Evolutionary conservation across 2,113 vertebrate genomes (phyloP).

Genomic region (Actinemys pallida): DNA sequence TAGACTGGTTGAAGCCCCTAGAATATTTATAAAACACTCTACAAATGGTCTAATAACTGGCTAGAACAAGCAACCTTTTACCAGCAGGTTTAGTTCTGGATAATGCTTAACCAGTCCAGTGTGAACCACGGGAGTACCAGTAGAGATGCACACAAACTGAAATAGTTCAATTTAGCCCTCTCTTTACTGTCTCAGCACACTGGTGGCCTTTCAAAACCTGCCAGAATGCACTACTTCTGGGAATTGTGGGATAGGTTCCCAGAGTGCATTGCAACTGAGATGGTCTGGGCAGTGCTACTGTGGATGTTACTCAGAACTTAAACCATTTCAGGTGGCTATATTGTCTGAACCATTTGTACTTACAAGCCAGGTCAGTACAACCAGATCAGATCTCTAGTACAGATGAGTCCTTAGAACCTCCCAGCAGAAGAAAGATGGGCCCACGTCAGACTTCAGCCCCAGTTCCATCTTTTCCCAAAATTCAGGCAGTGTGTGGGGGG

Average conservation of each 20-base stretch:
- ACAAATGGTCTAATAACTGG: background rate
- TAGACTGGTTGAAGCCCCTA: background rate
- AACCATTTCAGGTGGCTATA: background rate
- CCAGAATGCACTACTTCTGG: background rate
- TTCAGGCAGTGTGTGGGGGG: background rate
- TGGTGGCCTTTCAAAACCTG: background rate
- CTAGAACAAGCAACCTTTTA: background rate
- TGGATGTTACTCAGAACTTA: background rate
- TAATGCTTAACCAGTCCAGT: background rate
- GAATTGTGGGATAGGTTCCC: background rate
- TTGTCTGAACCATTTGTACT: background rate
- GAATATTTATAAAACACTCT: background rate
- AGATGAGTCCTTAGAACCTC: background rate
- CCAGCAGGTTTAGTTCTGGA: background rate
- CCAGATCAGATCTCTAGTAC: background rate
- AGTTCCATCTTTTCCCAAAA: background rate
- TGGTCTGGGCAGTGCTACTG: background rate
- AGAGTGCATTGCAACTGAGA: background rate
- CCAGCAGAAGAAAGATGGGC: background rate
- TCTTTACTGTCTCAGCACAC: background rate
- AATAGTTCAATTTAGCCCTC: background rate
- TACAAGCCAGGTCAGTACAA: background rate
- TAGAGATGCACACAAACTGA: background rate
- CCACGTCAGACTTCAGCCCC: background rate
- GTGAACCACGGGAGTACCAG: background rate